phyloP scores from a whole-genome alignment of 2,113 vertebrate genomes.

The Eurystomus gularis region DNA sequence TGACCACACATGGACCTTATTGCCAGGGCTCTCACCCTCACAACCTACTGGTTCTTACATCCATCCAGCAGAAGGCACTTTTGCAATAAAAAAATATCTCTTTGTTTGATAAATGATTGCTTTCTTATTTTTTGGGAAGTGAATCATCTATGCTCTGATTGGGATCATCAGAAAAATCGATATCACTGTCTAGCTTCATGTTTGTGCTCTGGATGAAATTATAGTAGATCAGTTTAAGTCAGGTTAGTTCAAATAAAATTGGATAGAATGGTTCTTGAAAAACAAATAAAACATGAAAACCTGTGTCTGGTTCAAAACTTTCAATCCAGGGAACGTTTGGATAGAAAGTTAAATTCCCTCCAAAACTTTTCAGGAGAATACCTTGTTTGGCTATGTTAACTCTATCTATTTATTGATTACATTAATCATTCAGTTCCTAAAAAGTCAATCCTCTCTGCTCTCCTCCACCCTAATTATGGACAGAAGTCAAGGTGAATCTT shows the following conservation, averaged over 20 bases:
- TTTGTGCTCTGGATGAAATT: not conserved
- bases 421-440: slow-evolving; percentile 26
- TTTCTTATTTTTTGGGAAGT: not conserved
- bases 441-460: not conserved
- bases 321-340: not conserved
- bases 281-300: not conserved
- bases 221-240: not conserved
- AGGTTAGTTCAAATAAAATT: not conserved
- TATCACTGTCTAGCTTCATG: not conserved
- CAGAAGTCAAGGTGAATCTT: slow-evolving; percentile 9
- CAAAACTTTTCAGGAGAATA: not conserved
- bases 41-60: not conserved
- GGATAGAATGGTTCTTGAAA: not conserved
- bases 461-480: not conserved
- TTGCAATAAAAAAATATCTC: not conserved
- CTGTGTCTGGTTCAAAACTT: not conserved
- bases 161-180: slow-evolving; percentile 2
- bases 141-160: not conserved
- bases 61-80: not conserved
- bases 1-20: not conserved
- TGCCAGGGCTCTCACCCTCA: not conserved
- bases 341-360: not conserved
- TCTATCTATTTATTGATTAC: not conserved
- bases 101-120: not conserved
- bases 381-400: not conserved